A percentile compares a stretch with the other conserved stretches of the same genome.
These are phyloP conservation scores for Neogobius melanostomus DNA, from an alignment of 2,113 vertebrate species.

Conservation along the genomic window DNA sequence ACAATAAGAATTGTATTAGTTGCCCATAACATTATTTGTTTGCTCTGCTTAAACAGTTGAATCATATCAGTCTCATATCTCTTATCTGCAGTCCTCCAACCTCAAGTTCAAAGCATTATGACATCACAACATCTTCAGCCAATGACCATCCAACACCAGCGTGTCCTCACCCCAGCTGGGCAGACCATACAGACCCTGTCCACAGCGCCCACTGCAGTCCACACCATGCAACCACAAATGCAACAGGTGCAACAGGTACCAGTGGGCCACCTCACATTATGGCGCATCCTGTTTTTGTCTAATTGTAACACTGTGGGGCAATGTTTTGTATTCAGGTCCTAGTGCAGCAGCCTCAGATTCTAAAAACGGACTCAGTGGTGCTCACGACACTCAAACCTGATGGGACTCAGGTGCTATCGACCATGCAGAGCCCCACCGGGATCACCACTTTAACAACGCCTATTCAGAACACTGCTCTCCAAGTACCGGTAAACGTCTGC, in stretches of 20 bases:
- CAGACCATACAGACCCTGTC: slow-evolving; percentile 91
- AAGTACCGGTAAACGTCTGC: slow-evolving; percentile 79
- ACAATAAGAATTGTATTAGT: too few relatives aligned
- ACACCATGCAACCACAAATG: slow-evolving; percentile 88
- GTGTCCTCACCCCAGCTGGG: slow-evolving; percentile 85
- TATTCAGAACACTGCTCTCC: slow-evolving; percentile 89
- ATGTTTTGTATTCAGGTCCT: slow-evolving; percentile 78
- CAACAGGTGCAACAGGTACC: slow-evolving; percentile 93
- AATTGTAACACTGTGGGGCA: background rate
- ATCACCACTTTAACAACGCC: slow-evolving; percentile 87
- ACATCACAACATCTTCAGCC: slow-evolving; percentile 90
- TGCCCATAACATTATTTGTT: too few relatives aligned
- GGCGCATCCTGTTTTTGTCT: background rate
- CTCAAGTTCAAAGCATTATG: slow-evolving; percentile 92
- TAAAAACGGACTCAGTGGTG: slow-evolving; percentile 95
- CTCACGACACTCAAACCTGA: slow-evolving; percentile 93
- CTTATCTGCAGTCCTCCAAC: slow-evolving; percentile 85
- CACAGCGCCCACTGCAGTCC: slow-evolving; percentile 84
- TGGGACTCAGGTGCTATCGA: slow-evolving; percentile 88
- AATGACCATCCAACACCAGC: slow-evolving; percentile 92
- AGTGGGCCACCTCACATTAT: slow-evolving; percentile 24
- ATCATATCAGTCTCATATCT: background rate
- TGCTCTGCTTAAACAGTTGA: too few relatives aligned
- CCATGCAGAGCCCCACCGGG: slow-evolving; percentile 89
- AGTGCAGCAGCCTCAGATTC: slow-evolving; percentile 96